A percentile compares a stretch with the other conserved stretches of the same genome.
Evolutionary conservation across 2,113 vertebrate genomes (phyloP).

Genomic region (Misgurnus anguillicaudatus): DNA sequence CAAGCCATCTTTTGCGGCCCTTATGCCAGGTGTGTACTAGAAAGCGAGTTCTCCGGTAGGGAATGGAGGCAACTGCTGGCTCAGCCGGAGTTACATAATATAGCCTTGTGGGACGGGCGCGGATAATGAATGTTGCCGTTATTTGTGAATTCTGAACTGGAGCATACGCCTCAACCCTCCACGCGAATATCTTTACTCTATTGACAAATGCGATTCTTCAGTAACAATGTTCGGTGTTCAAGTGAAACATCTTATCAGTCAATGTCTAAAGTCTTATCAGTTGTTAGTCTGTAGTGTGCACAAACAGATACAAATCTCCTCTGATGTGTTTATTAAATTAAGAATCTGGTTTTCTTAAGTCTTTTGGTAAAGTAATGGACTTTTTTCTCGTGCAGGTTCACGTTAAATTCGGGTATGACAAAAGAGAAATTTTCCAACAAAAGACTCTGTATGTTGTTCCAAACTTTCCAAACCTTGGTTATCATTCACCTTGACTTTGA

Average conservation of each 20-base stretch:
- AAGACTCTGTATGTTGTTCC: too few species aligned
- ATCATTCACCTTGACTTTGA: too few species aligned
- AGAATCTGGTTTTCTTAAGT: not conserved
- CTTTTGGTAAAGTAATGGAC: too few species aligned
- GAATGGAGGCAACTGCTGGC: conserved; percentile 37
- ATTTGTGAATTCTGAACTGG: conserved; percentile 31
- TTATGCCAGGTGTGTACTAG: conserved; percentile 57
- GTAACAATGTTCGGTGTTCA: not conserved
- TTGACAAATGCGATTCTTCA: not conserved
- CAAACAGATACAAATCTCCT: not conserved
- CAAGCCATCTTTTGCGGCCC: conserved; percentile 56
- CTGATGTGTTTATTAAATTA: not conserved
- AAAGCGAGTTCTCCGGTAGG: conserved; percentile 36
- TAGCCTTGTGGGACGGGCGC: conserved; percentile 25
- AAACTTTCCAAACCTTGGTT: too few species aligned
- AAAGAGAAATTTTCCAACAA: too few species aligned
- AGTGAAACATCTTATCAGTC: too few species aligned
- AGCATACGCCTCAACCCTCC: not conserved
- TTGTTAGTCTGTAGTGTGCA: not conserved
- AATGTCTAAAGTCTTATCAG: too few species aligned
- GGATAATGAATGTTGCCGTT: conserved; percentile 29
- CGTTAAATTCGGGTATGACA: too few species aligned
- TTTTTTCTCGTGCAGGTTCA: too few species aligned
- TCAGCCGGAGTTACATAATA: conserved; percentile 44
- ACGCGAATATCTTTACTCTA: not conserved